Percentiles rank a stretch among this genome's conserved stretches.
Evolutionary conservation across 64 coral and sea anemone species (phyloP).

Genomic region (Actinia tenebrosa): DNA sequence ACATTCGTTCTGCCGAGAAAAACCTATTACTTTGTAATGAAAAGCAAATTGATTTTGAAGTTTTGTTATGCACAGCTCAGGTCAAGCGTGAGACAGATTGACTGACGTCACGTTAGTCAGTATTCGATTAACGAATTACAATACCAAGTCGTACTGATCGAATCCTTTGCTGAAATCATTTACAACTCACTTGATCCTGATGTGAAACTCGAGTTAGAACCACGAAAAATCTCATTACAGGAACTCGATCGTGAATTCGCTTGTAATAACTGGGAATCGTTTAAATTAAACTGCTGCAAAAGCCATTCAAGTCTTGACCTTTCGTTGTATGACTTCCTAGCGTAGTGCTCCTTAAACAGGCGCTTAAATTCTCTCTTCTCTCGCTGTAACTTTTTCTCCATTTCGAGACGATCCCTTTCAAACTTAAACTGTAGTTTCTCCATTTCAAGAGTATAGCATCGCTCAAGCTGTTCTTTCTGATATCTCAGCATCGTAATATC

Average conservation of each 20-base stretch:
- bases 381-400: slow-evolving; percentile 73
- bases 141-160: background rate
- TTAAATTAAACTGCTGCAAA: slow-evolving; percentile 60
- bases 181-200: slow-evolving; percentile 25
- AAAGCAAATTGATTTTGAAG: slow-evolving; percentile 2
- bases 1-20: background rate
- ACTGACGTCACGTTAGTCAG: background rate
- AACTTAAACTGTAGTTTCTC: slow-evolving; percentile 84
- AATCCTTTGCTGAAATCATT: background rate
- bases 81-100: slow-evolving; percentile 2
- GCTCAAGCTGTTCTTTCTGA: slow-evolving; percentile 94
- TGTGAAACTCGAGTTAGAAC: slow-evolving; percentile 25
- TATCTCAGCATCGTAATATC: slow-evolving; percentile 94
- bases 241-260: slow-evolving; percentile 26
- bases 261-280: slow-evolving; percentile 44
- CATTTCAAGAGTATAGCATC: slow-evolving; percentile 77
- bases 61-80: background rate
- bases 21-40: background rate
- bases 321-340: slow-evolving; percentile 67
- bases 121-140: background rate
- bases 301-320: slow-evolving; percentile 86
- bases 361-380: slow-evolving; percentile 90
- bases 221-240: slow-evolving; percentile 15
- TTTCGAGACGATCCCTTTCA: slow-evolving; percentile 85
- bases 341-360: slow-evolving; percentile 71